A percentile compares a stretch with the other conserved stretches of the same genome.
Evolutionary conservation across 2,113 vertebrate genomes (phyloP).

Genomic region (Aleadryas rufinucha): DNA sequence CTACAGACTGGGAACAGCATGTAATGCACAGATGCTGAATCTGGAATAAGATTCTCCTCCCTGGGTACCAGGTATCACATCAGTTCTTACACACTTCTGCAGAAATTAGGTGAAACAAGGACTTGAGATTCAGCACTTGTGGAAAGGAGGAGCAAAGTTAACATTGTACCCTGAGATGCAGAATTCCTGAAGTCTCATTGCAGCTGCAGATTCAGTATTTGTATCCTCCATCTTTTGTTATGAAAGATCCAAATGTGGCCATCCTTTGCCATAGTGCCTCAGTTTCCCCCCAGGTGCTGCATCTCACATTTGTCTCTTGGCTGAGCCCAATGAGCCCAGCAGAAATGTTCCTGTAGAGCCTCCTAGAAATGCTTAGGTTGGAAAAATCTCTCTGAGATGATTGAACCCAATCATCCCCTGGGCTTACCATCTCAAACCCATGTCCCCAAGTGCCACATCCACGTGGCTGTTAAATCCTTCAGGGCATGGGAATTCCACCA

Average conservation of each 20-base stretch:
- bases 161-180: fast-evolving
- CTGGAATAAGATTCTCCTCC: neutral
- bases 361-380: neutral
- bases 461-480: neutral
- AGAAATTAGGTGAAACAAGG: neutral
- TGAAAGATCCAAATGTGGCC: neutral
- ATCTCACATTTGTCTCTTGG: fast-evolving
- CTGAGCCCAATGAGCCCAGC: neutral
- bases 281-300: neutral
- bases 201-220: neutral
- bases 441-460: neutral
- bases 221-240: neutral
- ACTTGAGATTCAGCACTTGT: neutral
- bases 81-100: neutral
- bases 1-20: neutral
- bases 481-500: neutral
- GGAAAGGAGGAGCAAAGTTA: neutral
- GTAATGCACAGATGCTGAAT: neutral
- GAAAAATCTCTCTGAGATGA: neutral
- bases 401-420: neutral
- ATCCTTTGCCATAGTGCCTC: neutral
- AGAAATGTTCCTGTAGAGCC: neutral
- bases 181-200: neutral
- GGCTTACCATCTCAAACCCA: neutral
- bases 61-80: neutral